Evolutionary conservation across 92 coral and sea anemone species (phyloP), one percentile per base, ranked within the genome.

Genomic region (Desmophyllum pertusum): DNA sequence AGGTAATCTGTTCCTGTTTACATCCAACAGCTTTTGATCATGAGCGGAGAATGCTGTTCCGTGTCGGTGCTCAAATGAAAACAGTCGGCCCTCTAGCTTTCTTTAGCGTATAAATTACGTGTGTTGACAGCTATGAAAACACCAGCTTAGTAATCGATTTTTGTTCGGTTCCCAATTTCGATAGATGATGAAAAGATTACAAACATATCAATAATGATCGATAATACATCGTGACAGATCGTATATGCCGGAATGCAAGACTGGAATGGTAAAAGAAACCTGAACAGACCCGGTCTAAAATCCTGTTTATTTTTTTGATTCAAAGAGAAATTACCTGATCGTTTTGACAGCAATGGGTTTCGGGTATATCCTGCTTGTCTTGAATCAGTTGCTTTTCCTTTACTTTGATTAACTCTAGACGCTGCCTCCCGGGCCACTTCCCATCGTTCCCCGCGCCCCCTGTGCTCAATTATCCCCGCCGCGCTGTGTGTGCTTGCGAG

Each of bases 71-170:
- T 68, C 75, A 79, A 17, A 13, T 57, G 64, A 66, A 65, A 65
- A 23, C 48, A 43, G 31, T 51, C 11, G 48, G 42, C 2, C 14
- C 67, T n/a, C n/a, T n/a, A n/a, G n/a, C 2, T 13, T 38, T 80
- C 59, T 41, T n/a, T 30, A 21, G 37, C 17, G 52, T 33, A 57
- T 75, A 10, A 79, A 64, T 78, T 40, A 59, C 67, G 29, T 18
- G 67, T 61, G 82, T 61, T 78, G 82, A 78, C 82, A 78, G 82
- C 52, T 59, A 35, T 59, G 21, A 75, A 51, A 52, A 35, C 80
- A 21, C n/a, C 46, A 36, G 66, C 81, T 39, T 37, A 52, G 19
- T 36, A 23, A 76, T 76, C 69, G 73, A 78, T 42, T 42, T 19
- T 40, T 45, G 17, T 35, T 80, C 76, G 77, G 48, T 45, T 3